Evolutionary conservation across 2,888 invertebrate genomes (phyloP).

Genomic region (Aphrophora alni): DNA sequence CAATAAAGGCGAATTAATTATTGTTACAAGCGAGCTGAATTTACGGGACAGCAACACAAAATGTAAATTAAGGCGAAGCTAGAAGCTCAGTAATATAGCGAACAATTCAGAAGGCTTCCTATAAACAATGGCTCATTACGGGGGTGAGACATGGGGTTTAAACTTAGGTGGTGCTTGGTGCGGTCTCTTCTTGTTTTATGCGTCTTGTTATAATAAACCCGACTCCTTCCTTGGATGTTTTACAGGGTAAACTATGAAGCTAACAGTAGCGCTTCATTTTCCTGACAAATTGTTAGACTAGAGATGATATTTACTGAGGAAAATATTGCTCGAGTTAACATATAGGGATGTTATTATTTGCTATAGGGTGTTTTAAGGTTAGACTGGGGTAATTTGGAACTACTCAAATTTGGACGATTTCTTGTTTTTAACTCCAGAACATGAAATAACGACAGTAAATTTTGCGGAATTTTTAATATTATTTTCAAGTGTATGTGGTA

Average conservation of each 20-base stretch:
- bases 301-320: background rate
- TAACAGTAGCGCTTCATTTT: background rate
- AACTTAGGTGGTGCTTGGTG: slow-evolving; percentile 9
- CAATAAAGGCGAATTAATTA: background rate
- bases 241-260: too few relatives aligned
- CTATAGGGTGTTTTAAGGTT: too few relatives aligned
- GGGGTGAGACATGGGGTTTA: slow-evolving; percentile 17
- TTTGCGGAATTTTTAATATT: too few relatives aligned
- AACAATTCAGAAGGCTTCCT: slow-evolving; percentile 6
- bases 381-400: too few relatives aligned
- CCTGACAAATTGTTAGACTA: background rate
- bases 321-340: too few relatives aligned
- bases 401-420: too few relatives aligned
- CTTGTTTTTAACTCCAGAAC: too few relatives aligned
- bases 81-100: background rate
- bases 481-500: too few relatives aligned
- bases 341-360: too few relatives aligned
- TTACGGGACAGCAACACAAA: background rate
- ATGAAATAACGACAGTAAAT: too few relatives aligned
- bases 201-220: slow-evolving; percentile 6
- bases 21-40: background rate
- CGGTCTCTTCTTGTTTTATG: slow-evolving; percentile 9
- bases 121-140: slow-evolving; percentile 38
- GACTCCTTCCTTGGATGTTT: background rate
- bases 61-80: background rate